These are phyloP conservation scores for Eptesicus fuscus DNA, from an alignment of 2,113 vertebrate genomes.

Conservation along the genomic window DNA sequence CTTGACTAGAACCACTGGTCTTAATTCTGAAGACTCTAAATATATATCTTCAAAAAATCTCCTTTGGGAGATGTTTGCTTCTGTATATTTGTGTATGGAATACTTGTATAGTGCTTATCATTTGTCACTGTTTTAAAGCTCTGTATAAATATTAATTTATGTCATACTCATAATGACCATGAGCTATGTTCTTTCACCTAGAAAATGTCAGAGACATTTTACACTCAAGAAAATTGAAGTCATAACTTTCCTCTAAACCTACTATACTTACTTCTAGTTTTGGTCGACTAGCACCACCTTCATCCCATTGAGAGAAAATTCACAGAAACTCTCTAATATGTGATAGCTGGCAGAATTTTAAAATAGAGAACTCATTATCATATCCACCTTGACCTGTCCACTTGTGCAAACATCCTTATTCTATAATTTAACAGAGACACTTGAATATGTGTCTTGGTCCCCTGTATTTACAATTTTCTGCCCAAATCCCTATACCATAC, in stretches of 20 bases:
- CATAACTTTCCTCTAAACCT: background rate
- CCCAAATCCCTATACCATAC: background rate
- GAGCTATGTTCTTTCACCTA: background rate
- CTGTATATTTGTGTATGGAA: background rate
- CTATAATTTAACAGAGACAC: background rate
- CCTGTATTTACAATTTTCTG: background rate
- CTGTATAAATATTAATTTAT: background rate
- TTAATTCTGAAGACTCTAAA: constrained; percentile 7
- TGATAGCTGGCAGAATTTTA: background rate
- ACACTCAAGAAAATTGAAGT: background rate
- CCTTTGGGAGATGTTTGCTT: background rate
- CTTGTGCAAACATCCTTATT: background rate
- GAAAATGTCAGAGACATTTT: background rate
- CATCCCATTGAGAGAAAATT: background rate
- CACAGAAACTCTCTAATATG: background rate
- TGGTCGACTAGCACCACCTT: background rate
- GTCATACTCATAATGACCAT: background rate
- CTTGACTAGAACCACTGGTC: background rate
- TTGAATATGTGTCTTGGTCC: background rate
- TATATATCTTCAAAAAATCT: background rate
- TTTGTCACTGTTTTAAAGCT: background rate
- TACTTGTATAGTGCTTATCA: background rate
- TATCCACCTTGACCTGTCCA: background rate
- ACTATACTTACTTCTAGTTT: background rate
- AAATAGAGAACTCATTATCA: background rate